Evolutionary conservation across 2,113 vertebrate species (phyloP), one percentile per base, ranked within the genome.

Genomic region (Sphaerodactylus townsendi): DNA sequence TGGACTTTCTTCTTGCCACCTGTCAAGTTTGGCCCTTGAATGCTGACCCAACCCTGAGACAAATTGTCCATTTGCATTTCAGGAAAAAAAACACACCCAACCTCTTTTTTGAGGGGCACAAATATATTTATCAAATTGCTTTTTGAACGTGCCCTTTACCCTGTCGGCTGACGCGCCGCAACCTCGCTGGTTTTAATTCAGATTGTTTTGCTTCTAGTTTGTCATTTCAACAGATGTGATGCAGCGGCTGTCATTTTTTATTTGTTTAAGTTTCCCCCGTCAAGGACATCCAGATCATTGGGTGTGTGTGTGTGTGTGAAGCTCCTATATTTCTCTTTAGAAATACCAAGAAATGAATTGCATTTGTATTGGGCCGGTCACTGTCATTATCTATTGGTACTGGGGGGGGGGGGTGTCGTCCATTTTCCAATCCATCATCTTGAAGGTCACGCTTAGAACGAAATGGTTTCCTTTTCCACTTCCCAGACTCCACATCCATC

Each of bases 341-440:
- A 84, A 84, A 69, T 10, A 77, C 59, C 35, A 15, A 53, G 28
- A 70, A 70, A 77, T 84, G 48, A 84, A 84, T 77, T 59, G 15
- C 48, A 44, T 77, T 70, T 77, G 77, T 77, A 77, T 77, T 44
- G 77, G 50, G 82, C 64, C 23, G 44, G 74, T 77, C 64, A 77
- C 37, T 41, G 10, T 69, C 17, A 11, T 28, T 41, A 59, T 35
- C 64, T 33, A 11, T 77, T 7, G 11, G 65, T 33, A 37, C 17
- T 10, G 41, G 35, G 30, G 65, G 13, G 10, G 10, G 41, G 6
- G 48, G 6, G 4, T 35, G 41, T 8, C 6, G 1, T 7, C 6
- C 5, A 37, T 30, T 76, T 8, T 5, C 3, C 4, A 35, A 56
- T 44, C 35, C 41, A 33, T 77, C 48, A 28, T 21, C 21, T n/a